These are phyloP conservation scores for Daboia siamensis DNA, from an alignment of 2,113 vertebrate genomes.

Conservation along the genomic window DNA sequence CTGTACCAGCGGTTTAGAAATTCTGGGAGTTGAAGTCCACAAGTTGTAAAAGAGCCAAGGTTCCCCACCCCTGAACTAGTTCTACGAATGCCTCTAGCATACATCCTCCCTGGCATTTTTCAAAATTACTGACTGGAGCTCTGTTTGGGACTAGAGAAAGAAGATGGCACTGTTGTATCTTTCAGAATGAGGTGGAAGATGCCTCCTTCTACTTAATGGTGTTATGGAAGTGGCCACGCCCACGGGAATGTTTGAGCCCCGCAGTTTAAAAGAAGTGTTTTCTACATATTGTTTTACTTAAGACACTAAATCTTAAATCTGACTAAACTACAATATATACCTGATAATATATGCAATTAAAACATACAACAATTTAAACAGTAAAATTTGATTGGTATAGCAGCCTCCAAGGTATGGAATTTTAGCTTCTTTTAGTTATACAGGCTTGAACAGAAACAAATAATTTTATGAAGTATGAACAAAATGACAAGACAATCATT, in stretches of 20 bases:
- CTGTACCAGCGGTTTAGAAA: no score
- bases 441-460: not conserved
- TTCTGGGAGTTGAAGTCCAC: no score
- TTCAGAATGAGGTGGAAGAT: not conserved
- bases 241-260: not conserved
- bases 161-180: no score
- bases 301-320: not conserved
- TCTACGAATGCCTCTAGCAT: not conserved
- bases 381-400: not conserved
- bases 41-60: no score
- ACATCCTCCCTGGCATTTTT: not conserved
- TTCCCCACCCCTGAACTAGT: not conserved
- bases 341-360: not conserved
- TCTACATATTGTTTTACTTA: not conserved
- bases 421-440: not conserved
- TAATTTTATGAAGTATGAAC: not conserved
- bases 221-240: not conserved
- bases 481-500: not conserved
- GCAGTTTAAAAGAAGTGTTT: not conserved
- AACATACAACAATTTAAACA: not conserved
- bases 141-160: no score
- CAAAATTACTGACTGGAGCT: no score
- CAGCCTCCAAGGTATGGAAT: not conserved
- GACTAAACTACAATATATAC: not conserved
- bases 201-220: not conserved